Evolutionary conservation across 2,888 invertebrate species (phyloP).

Genomic region (Polia nebulosa): DNA sequence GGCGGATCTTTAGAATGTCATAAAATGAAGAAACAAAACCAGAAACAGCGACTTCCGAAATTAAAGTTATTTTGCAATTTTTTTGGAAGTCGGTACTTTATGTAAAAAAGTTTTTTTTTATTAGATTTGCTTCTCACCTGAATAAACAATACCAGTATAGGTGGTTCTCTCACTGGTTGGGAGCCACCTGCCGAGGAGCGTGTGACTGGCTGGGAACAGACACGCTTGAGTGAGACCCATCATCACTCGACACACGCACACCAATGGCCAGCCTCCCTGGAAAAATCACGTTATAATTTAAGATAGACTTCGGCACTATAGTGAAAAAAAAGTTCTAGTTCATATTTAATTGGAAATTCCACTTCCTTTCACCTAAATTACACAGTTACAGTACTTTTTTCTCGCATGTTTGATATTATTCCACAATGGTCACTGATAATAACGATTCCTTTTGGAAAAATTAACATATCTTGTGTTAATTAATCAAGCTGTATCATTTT

Average conservation of each 20-base stretch:
- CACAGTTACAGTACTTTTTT: no score
- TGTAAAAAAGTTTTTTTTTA: background rate
- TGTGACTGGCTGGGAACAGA: conserved; percentile 92
- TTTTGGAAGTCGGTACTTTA: no score
- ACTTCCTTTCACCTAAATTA: no score
- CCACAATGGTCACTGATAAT: no score
- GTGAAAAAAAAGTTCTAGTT: background rate
- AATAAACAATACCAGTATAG: conserved; percentile 86
- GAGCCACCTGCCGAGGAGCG: conserved; percentile 92
- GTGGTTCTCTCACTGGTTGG: conserved; percentile 92
- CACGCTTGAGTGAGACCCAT: conserved; percentile 94
- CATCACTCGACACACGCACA: conserved; percentile 92
- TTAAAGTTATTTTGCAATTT: no score
- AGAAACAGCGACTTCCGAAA: no score
- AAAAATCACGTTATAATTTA: conserved; percentile 8
- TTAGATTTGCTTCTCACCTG: conserved; percentile 79
- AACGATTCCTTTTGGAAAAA: no score
- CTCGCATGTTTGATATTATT: no score
- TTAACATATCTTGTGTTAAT: no score
- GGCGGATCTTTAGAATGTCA: no score
- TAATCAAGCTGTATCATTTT: no score
- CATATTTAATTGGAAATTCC: background rate
- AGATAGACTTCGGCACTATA: background rate
- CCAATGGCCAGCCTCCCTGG: conserved; percentile 90
- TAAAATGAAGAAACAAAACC: no score